Conservation (phyloP, 2,113 vertebrate species). For the Hippocampus comes region DNA sequence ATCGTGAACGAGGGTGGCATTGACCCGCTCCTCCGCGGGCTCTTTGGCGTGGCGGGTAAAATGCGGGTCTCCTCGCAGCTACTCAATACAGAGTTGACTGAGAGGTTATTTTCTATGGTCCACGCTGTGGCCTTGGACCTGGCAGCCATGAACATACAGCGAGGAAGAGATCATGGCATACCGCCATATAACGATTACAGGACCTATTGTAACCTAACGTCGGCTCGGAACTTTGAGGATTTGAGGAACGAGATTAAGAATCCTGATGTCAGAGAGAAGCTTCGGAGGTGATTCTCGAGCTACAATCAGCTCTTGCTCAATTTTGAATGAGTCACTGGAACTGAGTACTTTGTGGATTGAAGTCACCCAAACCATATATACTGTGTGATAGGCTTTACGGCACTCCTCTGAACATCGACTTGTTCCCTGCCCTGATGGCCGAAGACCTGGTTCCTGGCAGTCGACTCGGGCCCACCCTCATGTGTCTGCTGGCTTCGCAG, state of each 20-base stretch:
- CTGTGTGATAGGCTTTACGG: slow-evolving; percentile 82
- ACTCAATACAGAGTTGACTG: slow-evolving; percentile 93
- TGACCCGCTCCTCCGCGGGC: slow-evolving; percentile 90
- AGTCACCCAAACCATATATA: not conserved
- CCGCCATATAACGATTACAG: slow-evolving; percentile 95
- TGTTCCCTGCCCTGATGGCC: slow-evolving; percentile 95
- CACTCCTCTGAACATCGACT: slow-evolving; percentile 87
- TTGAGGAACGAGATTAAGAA: slow-evolving; percentile 92
- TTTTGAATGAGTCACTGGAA: not conserved
- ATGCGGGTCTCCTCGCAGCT: slow-evolving; percentile 91
- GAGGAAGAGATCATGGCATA: slow-evolving; percentile 94
- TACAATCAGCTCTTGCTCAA: too few species aligned
- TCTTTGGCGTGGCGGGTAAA: slow-evolving; percentile 91
- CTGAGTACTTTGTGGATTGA: not conserved
- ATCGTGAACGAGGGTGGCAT: slow-evolving; percentile 98
- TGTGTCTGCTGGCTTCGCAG: slow-evolving; percentile 89
- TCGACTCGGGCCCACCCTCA: slow-evolving; percentile 88
- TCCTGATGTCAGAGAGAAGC: slow-evolving; percentile 85
- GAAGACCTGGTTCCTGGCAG: slow-evolving; percentile 94
- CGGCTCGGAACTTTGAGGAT: slow-evolving; percentile 87
- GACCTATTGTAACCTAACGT: slow-evolving; percentile 92
- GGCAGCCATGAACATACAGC: slow-evolving; percentile 95
- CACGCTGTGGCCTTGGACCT: slow-evolving; percentile 93
- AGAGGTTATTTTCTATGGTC: slow-evolving; percentile 94
- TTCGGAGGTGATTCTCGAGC: slow-evolving; percentile 77